Evolutionary conservation across 2,113 vertebrate species (phyloP).

Genomic region (Lepus americanus): DNA sequence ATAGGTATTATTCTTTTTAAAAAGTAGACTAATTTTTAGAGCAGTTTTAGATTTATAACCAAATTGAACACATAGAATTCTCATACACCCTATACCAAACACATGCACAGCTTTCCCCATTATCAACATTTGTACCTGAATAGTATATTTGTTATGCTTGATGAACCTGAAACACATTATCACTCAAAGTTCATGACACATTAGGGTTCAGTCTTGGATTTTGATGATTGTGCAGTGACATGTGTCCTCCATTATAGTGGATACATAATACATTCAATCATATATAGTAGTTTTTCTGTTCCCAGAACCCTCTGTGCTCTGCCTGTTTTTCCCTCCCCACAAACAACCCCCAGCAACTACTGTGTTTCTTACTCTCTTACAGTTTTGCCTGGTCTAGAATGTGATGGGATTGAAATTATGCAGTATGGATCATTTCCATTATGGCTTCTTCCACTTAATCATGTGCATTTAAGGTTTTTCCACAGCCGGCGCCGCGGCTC

Average conservation of each 20-base stretch:
- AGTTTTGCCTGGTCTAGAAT: conserved; percentile 47
- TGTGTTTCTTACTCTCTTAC: neutral
- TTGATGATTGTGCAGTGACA: conserved; percentile 28
- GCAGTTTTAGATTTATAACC: conserved; percentile 19
- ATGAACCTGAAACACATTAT: neutral
- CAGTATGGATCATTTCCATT: neutral
- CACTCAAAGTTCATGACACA: neutral
- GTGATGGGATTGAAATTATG: neutral
- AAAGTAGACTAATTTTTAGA: neutral
- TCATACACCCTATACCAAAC: neutral
- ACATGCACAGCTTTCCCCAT: neutral
- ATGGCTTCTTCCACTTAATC: neutral
- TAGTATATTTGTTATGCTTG: neutral
- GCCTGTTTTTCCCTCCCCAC: neutral
- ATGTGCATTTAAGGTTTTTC: neutral
- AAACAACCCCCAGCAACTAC: neutral
- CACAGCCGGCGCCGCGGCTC: no score
- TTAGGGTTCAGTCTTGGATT: conserved; percentile 24
- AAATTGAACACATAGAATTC: conserved; percentile 20
- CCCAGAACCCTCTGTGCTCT: neutral
- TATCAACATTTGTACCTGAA: neutral
- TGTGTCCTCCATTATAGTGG: neutral
- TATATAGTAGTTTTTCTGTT: neutral
- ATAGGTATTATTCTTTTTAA: neutral
- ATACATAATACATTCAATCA: neutral